A percentile compares a stretch with the other conserved stretches of the same genome.
Evolutionary conservation across 2,888 invertebrate genomes (phyloP).

Genomic region (Lepidonotus clava): DNA sequence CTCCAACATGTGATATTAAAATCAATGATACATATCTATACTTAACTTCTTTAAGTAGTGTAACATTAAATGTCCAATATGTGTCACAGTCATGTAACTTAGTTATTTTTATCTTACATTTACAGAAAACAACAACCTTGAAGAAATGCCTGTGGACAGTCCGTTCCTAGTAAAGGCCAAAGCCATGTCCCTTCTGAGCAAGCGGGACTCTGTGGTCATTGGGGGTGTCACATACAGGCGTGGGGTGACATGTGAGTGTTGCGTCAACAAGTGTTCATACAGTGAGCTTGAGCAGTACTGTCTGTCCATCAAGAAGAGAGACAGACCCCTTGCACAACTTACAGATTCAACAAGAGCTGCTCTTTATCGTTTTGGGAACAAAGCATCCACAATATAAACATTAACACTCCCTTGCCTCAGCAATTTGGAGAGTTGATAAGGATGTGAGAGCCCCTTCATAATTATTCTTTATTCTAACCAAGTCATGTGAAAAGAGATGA

Average conservation of each 20-base stretch:
- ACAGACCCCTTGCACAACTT: background rate
- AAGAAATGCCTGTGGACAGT: background rate
- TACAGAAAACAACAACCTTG: background rate
- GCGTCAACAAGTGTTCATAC: conserved; percentile 21
- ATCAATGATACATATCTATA: no score
- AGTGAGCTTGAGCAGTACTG: conserved; percentile 36
- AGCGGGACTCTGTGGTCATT: conserved; percentile 18
- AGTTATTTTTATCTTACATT: background rate
- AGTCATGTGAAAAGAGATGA: no score
- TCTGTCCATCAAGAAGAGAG: background rate
- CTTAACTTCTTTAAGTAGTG: no score
- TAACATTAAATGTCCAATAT: no score
- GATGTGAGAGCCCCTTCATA: no score
- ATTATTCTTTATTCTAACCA: no score
- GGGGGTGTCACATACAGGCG: conserved; percentile 4
- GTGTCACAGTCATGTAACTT: no score
- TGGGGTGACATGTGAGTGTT: conserved; percentile 42
- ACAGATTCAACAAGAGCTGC: background rate
- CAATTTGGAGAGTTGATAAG: no score
- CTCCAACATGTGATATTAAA: no score
- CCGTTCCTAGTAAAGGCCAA: conserved; percentile 33
- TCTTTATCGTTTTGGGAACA: background rate
- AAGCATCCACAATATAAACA: background rate
- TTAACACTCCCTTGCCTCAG: no score
- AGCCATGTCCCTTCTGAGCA: conserved; percentile 9